Conservation (phyloP, 2,113 vertebrate species). For the Coptodon bakossiorum region DNA sequence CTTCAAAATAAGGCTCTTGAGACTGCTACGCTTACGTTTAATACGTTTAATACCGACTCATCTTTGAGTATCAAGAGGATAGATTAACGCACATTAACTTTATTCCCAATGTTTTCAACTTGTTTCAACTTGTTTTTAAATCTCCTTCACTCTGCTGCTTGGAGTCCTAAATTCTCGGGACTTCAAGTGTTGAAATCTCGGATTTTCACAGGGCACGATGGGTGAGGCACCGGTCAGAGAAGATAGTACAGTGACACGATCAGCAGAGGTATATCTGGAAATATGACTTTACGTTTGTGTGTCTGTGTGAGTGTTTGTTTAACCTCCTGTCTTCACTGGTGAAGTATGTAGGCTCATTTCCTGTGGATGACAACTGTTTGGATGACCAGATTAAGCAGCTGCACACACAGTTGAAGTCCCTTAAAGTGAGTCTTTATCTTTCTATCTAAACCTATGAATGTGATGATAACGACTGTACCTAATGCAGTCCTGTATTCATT, state of each 20-base stretch:
- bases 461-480: fast-evolving
- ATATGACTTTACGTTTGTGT: background rate
- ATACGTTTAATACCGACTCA: background rate
- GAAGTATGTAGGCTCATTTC: conserved; percentile 90
- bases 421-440: conserved; percentile 72
- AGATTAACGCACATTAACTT: fast-evolving
- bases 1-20: background rate
- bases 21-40: background rate
- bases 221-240: conserved; percentile 52
- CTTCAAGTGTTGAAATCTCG: background rate
- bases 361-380: conserved; percentile 77
- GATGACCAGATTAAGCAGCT: conserved; percentile 77
- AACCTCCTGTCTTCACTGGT: background rate
- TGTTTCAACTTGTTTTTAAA: background rate
- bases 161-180: background rate
- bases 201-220: conserved; percentile 19
- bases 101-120: background rate
- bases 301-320: background rate
- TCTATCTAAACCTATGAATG: background rate
- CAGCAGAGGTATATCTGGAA: conserved; percentile 65
- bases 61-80: background rate
- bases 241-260: conserved; percentile 59
- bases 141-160: background rate
- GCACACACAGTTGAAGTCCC: conserved; percentile 75
- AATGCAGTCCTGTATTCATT: background rate